These are phyloP conservation scores for Rhinolophus ferrumequinum DNA, from an alignment of 2,113 vertebrate species.

Conservation along the genomic window DNA sequence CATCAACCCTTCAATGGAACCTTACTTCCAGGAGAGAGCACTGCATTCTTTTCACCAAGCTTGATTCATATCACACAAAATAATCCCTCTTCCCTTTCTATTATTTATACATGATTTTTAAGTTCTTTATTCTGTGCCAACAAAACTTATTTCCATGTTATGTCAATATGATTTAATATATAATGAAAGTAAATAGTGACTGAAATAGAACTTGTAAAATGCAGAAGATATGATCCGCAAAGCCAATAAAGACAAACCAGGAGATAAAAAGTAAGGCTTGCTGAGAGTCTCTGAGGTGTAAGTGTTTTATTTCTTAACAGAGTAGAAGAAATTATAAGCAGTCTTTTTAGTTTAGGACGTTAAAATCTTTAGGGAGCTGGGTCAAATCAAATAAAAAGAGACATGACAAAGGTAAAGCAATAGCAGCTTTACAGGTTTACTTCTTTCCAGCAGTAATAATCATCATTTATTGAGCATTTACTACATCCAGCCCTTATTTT, in stretches of 20 bases:
- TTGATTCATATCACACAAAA: background rate
- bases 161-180: conserved; percentile 47
- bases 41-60: background rate
- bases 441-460: background rate
- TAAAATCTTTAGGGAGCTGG: background rate
- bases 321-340: background rate
- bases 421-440: background rate
- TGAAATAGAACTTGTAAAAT: conserved; percentile 42
- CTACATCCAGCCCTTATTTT: background rate
- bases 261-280: background rate
- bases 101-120: background rate
- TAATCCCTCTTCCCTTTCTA: background rate
- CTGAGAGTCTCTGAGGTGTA: background rate
- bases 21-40: background rate
- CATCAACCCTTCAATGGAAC: background rate
- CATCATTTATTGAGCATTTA: background rate
- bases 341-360: background rate
- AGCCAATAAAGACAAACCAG: conserved; percentile 25
- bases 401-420: background rate
- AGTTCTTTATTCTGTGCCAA: conserved; percentile 15
- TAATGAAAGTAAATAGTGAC: conserved; percentile 49
- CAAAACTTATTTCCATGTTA: conserved; percentile 8
- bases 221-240: background rate
- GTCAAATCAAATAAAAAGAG: background rate
- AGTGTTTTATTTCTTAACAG: conserved; percentile 17